phyloP scores from a whole-genome alignment of 2,113 vertebrate species.

The Cricetomys ansorgei region DNA sequence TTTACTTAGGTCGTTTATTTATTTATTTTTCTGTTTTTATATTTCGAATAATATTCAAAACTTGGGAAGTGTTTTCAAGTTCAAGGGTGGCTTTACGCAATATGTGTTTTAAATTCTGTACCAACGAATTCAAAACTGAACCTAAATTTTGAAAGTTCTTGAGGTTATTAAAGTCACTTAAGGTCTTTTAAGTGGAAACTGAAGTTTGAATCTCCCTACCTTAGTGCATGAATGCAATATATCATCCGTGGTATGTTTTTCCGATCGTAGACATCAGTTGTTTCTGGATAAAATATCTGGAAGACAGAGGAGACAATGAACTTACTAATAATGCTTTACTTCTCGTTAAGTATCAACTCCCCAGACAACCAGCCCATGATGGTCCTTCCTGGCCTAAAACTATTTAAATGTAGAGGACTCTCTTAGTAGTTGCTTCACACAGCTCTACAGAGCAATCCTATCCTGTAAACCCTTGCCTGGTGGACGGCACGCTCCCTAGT shows the following conservation, averaged over 20 bases:
- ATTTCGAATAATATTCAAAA: constrained; percentile 5
- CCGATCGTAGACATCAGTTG: constrained; percentile 98
- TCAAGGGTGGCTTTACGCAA: neutral
- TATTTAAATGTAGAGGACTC: neutral
- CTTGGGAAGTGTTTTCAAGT: neutral
- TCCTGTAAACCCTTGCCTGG: too few relatives aligned
- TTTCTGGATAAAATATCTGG: constrained; percentile 99
- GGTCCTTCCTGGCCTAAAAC: neutral
- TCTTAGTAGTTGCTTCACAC: neutral
- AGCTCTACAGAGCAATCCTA: neutral
- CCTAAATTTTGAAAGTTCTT: constrained; percentile 1
- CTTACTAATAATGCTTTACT: constrained; percentile 5
- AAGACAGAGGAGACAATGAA: constrained; percentile 78
- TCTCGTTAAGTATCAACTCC: neutral
- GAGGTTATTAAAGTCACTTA: neutral
- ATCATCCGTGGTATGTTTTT: constrained; percentile 99
- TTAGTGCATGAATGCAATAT: constrained; percentile 98
- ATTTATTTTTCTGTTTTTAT: constrained; percentile 46
- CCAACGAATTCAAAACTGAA: constrained; percentile 27
- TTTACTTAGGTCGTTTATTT: neutral
- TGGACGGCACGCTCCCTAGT: neutral
- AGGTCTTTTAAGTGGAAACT: neutral
- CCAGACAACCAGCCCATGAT: neutral
- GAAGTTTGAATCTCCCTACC: constrained; percentile 86
- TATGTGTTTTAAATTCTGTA: constrained; percentile 34